Conservation (phyloP, 2,888 invertebrate genomes). For the Allygus modestus region DNA sequence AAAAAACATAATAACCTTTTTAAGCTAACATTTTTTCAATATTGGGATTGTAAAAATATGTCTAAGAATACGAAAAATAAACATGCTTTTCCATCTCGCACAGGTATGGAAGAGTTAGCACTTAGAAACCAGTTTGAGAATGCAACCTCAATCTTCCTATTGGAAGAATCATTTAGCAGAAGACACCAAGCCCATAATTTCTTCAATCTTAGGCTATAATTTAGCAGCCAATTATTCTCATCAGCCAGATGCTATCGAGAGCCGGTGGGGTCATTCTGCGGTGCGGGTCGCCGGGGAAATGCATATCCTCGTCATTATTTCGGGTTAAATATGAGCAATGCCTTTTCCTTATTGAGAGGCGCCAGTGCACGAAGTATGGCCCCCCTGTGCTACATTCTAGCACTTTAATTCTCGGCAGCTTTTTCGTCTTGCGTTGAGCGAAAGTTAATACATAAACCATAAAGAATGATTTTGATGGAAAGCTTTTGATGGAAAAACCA, state of each 20-base stretch:
- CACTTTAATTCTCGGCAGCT: too few relatives aligned
- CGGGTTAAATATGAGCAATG: background rate
- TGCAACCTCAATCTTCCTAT: background rate
- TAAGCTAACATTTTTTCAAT: too few relatives aligned
- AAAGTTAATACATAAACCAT: too few relatives aligned
- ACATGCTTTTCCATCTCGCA: background rate
- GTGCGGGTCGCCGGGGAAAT: background rate
- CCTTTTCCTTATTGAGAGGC: background rate
- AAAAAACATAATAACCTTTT: too few relatives aligned
- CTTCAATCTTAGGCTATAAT: constrained; percentile 1
- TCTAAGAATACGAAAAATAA: too few relatives aligned
- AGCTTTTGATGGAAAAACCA: too few relatives aligned
- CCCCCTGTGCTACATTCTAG: background rate
- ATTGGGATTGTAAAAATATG: too few relatives aligned
- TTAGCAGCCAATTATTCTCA: constrained; percentile 19
- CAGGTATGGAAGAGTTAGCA: background rate
- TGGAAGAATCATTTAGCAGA: background rate
- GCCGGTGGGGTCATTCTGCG: background rate
- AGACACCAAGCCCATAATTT: constrained; percentile 14
- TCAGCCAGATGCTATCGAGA: constrained; percentile 1
- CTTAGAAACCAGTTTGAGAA: background rate
- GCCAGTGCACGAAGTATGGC: background rate
- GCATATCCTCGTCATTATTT: background rate
- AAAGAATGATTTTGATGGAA: too few relatives aligned
- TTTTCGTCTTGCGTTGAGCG: too few relatives aligned